Conservation (phyloP, 2,888 invertebrate genomes). For the Mythimna impura region DNA sequence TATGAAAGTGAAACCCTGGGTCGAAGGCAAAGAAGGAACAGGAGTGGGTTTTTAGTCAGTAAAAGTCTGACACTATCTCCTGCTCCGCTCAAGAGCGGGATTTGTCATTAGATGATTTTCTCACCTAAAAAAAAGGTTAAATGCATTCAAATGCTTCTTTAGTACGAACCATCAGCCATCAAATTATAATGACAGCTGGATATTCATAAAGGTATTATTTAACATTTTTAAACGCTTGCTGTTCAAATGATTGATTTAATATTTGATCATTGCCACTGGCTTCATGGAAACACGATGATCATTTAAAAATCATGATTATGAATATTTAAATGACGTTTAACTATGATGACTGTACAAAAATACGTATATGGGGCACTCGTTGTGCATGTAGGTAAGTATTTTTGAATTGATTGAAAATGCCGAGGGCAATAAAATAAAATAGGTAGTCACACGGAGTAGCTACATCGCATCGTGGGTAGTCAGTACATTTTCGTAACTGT, state of each 20-base stretch:
- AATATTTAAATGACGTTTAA: conserved; percentile 40
- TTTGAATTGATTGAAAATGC: conserved; percentile 18
- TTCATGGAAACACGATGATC: conserved; percentile 8
- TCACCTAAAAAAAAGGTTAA: too few relatives aligned
- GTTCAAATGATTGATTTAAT: conserved; percentile 23
- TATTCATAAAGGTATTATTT: conserved; percentile 6
- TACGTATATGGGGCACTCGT: neutral
- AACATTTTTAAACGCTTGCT: conserved; percentile 19
- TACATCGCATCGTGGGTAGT: too few relatives aligned
- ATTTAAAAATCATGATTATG: conserved; percentile 48
- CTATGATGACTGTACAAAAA: conserved; percentile 40
- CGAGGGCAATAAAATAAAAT: conserved; percentile 1
- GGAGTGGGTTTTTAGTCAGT: too few relatives aligned
- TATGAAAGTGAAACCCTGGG: too few relatives aligned
- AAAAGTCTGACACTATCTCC: too few relatives aligned
- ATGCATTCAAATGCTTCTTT: neutral
- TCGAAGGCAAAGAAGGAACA: too few relatives aligned
- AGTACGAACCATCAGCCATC: neutral
- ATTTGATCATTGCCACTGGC: conserved; percentile 35
- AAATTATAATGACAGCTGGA: conserved; percentile 29
- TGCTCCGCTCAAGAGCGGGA: too few relatives aligned
- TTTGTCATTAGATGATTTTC: too few relatives aligned
- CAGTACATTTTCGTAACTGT: neutral
- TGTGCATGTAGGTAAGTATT: neutral
- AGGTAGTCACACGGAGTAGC: too few relatives aligned